Base-by-base conservation (phyloP, 2,888 invertebrate species). In the Drosophila flavopinicola region DNA sequence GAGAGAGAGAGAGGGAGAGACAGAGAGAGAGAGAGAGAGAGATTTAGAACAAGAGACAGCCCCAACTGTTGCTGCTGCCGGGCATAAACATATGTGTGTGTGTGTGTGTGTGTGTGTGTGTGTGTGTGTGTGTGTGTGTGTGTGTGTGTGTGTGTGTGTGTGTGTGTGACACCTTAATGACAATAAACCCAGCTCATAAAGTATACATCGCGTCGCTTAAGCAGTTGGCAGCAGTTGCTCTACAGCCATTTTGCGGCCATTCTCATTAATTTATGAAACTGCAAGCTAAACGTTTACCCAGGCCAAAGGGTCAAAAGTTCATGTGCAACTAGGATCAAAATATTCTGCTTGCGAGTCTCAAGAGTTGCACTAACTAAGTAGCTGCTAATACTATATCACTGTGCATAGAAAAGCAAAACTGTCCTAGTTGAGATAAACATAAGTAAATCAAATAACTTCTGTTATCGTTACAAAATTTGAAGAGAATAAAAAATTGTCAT, bases 111-210 rank as follows among this genome's bases (percentile, higher is more conserved):
- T 44, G 5, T 15, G 23, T 45, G 25, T 33, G 13, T 53, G 59
- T 41, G 29, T 32, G 27, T 37, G 13, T 29, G 42, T 48, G 41
- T 41, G 23, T 38, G 30, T 37, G 11, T 42, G 15, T 39, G 23
- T 41, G 37, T 42, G 17, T 61, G 56, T 38, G 32, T 33, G 37
- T 52, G 38, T 25, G 27, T 41, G 17, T 47, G 32, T 49, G 48
- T 38, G 29, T 45, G n/a, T n/a, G n/a, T 41, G 37, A 9, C 47
- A 52, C 63, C 75, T 74, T 80, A 80, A 78, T 78, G 78, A 68
- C 78, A 78, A 71, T 78, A 82, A 82, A 82, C 78, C 68, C 45
- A 23, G 75, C 66, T 77, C 82, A 77, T 77, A 66, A 77, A 78
- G 57, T 77, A 77, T 77, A 82, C 82, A 77, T 64, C 57, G 60